These are phyloP conservation scores for Salvelinus sp. DNA, from an alignment of 2,113 vertebrate genomes.

Conservation along the genomic window DNA sequence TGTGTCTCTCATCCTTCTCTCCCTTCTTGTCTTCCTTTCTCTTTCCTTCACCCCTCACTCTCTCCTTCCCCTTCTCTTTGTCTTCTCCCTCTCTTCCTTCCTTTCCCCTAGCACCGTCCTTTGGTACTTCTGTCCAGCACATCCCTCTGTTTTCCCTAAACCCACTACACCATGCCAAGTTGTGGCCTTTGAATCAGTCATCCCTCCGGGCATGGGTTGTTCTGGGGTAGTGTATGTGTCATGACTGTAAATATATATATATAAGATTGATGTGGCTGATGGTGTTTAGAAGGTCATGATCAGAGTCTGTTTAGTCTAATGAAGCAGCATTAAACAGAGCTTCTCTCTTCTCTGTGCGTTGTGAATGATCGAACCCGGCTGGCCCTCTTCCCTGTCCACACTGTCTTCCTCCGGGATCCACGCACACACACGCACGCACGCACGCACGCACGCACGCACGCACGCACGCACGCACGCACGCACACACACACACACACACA, in stretches of 20 bases:
- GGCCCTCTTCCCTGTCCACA: background rate
- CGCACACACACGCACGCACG: too few relatives aligned
- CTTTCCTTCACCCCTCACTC: too few relatives aligned
- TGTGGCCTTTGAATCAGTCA: background rate
- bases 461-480: too few relatives aligned
- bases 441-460: too few relatives aligned
- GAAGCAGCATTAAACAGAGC: background rate
- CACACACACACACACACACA: too few relatives aligned
- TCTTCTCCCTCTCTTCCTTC: too few relatives aligned
- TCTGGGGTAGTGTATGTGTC: background rate
- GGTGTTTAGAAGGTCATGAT: background rate
- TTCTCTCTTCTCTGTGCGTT: background rate
- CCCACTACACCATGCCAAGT: constrained; percentile 8
- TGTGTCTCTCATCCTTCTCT: background rate
- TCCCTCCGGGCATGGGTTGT: background rate
- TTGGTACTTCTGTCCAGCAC: background rate
- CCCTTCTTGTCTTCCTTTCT: background rate
- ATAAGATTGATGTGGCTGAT: background rate
- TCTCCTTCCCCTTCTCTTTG: too few relatives aligned
- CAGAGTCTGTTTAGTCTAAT: background rate
- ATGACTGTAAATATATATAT: background rate
- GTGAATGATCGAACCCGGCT: background rate
- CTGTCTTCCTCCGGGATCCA: background rate
- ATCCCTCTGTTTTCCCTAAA: background rate
- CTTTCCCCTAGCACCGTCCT: too few relatives aligned